Evolutionary conservation across 2,113 vertebrate genomes (phyloP).

Genomic region (Rhinopomastus cyanomelas): DNA sequence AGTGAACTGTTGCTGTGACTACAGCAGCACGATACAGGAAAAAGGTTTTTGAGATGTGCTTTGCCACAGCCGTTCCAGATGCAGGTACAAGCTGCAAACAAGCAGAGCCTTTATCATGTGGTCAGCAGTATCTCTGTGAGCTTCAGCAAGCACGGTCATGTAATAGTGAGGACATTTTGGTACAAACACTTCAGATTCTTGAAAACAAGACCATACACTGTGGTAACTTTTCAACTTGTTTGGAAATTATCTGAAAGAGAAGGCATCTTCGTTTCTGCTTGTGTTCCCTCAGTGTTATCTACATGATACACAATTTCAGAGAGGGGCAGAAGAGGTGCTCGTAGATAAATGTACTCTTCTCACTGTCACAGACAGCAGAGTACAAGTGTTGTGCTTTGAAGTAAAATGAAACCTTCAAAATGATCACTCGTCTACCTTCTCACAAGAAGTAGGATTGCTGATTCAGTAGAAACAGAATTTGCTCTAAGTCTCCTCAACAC

Average conservation of each 20-base stretch:
- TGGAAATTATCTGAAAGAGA: background rate
- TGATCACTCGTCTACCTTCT: background rate
- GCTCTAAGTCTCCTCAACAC: background rate
- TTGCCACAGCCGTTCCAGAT: background rate
- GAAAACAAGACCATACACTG: background rate
- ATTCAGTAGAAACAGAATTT: background rate
- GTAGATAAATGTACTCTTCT: background rate
- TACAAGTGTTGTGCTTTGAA: background rate
- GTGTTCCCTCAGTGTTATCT: background rate
- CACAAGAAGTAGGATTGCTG: rapidly evolving
- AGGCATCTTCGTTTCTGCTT: background rate
- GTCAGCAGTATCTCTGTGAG: background rate
- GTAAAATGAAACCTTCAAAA: background rate
- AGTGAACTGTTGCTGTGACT: background rate
- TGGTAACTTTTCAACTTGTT: background rate
- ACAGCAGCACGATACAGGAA: background rate
- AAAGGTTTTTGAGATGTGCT: background rate
- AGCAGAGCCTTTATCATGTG: background rate
- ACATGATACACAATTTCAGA: background rate
- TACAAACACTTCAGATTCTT: background rate
- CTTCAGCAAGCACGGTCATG: background rate
- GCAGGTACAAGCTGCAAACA: rapidly evolving
- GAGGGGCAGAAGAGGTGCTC: background rate
- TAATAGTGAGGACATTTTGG: background rate
- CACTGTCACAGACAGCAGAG: background rate